phyloP scores from a whole-genome alignment of 1,140 invertebrate species.

The Hyles euphorbiae region DNA sequence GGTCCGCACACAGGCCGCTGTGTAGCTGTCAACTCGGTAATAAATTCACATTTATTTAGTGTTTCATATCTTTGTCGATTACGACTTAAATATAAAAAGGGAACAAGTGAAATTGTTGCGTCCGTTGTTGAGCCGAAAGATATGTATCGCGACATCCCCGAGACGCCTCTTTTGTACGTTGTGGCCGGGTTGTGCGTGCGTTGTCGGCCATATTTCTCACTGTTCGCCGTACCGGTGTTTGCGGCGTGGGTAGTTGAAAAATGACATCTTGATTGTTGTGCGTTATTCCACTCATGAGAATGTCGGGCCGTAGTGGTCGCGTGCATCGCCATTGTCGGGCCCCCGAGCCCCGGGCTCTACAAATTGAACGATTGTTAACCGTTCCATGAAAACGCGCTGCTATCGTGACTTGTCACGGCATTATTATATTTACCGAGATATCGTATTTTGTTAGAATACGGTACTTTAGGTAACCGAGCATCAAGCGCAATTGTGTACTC shows the following conservation, averaged over 20 bases:
- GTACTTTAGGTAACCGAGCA: conserved; percentile 31
- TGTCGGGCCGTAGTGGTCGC: conserved; percentile 53
- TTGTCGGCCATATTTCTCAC: conserved; percentile 69
- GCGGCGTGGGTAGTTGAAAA: conserved; percentile 72
- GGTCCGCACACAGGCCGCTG: neutral
- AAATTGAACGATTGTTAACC: conserved; percentile 74
- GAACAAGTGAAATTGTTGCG: conserved; percentile 45
- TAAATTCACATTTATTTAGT: conserved; percentile 17
- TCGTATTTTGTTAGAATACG: conserved; percentile 44
- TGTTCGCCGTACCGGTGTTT: conserved; percentile 48
- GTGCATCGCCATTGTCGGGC: conserved; percentile 57
- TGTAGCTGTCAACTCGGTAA: conserved; percentile 12
- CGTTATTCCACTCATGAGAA: conserved; percentile 71
- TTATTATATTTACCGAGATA: conserved; percentile 59
- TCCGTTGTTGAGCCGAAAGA: conserved; percentile 48
- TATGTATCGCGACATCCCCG: conserved; percentile 59
- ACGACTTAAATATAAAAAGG: conserved; percentile 41
- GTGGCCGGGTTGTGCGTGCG: conserved; percentile 47
- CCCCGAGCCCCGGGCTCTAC: conserved; percentile 48
- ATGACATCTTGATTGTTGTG: conserved; percentile 74
- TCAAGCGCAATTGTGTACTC: conserved; percentile 6
- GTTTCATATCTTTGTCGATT: conserved; percentile 29
- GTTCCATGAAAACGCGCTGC: conserved; percentile 43
- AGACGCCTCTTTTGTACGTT: conserved; percentile 58
- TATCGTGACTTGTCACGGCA: conserved; percentile 65